Percentiles rank a stretch among this genome's conserved stretches.
These are phyloP conservation scores for Acestrorhynchus altus DNA, from an alignment of 2,797 vertebrate species.

Conservation along the genomic window DNA sequence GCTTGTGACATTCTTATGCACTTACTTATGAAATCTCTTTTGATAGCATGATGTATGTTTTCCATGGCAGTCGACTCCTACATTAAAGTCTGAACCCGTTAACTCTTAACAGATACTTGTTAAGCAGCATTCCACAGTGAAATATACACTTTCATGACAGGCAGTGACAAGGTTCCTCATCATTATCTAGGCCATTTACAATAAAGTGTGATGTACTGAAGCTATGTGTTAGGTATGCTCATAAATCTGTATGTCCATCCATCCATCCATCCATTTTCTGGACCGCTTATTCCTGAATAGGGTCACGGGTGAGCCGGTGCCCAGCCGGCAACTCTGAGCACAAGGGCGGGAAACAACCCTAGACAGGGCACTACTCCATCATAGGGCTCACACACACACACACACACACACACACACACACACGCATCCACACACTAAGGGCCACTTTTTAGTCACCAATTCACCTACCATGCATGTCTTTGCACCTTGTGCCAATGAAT, in stretches of 20 bases:
- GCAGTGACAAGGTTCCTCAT: neutral
- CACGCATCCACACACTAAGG: too few species aligned
- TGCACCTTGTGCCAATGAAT: neutral
- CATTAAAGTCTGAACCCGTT: neutral
- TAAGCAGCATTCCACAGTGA: neutral
- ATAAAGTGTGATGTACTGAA: neutral
- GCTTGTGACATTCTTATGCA: constrained; percentile 6
- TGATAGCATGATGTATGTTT: neutral
- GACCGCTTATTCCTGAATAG: too few species aligned
- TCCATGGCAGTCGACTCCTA: neutral
- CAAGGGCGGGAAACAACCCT: too few species aligned
- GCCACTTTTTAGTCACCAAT: too few species aligned
- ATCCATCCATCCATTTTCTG: too few species aligned
- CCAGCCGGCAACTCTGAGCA: too few species aligned
- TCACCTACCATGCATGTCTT: neutral
- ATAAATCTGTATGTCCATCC: too few species aligned
- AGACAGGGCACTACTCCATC: too few species aligned
- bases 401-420: too few species aligned
- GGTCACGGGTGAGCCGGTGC: too few species aligned
- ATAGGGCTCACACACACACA: too few species aligned
- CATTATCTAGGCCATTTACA: neutral
- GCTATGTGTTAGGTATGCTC: neutral
- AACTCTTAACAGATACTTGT: neutral
- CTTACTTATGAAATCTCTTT: neutral
- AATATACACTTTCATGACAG: neutral